Percentiles rank a stretch among this genome's conserved stretches.
Conservation (phyloP, 2,113 vertebrate genomes). For the Rhinopithecus roxellana region DNA sequence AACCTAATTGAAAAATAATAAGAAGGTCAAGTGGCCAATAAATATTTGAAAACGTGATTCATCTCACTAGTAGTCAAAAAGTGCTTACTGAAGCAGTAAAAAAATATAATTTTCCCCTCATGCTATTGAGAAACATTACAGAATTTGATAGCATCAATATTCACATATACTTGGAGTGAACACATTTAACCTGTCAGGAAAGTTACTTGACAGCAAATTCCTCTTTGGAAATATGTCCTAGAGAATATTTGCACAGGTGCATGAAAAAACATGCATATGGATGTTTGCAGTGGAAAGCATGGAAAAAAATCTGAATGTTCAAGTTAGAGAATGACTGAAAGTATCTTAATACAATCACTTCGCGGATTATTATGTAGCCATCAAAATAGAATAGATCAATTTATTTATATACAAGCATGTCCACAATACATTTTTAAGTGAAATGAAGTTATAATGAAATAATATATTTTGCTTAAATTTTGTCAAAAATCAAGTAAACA, state of each 20-base stretch:
- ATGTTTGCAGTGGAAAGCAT: neutral
- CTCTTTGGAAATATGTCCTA: neutral
- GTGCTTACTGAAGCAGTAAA: neutral
- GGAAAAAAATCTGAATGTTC: neutral
- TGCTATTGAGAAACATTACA: neutral
- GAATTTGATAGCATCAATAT: neutral
- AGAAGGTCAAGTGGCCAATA: neutral
- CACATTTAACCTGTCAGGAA: neutral
- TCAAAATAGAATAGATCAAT: neutral
- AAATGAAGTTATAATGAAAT: neutral
- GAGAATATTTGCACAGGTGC: neutral
- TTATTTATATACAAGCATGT: neutral
- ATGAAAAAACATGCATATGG: neutral
- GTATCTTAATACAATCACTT: neutral
- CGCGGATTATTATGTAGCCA: neutral
- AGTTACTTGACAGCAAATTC: neutral
- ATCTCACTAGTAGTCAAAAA: neutral
- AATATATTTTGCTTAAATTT: neutral
- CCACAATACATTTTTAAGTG: neutral
- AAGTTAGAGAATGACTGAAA: neutral
- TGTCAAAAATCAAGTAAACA: neutral
- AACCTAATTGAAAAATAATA: neutral
- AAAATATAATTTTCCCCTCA: neutral
- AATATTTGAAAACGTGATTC: slow-evolving; percentile 6
- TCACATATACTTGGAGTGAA: neutral